A percentile compares a stretch with the other conserved stretches of the same genome.
These are phyloP conservation scores for Malachius bipustulatus DNA, from an alignment of 2,888 invertebrate species.

Conservation along the genomic window DNA sequence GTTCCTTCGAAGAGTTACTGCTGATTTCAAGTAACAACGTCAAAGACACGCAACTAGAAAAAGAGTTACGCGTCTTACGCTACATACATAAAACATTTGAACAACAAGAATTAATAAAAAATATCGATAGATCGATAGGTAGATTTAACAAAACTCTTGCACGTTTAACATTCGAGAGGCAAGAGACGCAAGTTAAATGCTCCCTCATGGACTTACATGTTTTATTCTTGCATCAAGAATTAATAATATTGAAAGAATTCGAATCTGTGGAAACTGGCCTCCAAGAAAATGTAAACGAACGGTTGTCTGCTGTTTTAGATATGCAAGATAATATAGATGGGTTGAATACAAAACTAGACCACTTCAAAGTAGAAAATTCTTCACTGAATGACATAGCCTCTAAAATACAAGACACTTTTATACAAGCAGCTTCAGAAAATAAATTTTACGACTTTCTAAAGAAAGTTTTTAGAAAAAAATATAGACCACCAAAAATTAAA, in stretches of 20 bases:
- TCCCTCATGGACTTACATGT: conserved; percentile 51
- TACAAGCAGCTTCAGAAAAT: conserved; percentile 48
- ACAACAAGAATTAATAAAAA: conserved; percentile 51
- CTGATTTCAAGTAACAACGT: conserved; percentile 30
- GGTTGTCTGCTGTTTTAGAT: conserved; percentile 36
- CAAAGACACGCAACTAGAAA: conserved; percentile 41
- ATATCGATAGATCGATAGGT: conserved; percentile 46
- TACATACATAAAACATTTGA: conserved; percentile 51
- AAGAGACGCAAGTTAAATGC: conserved; percentile 45
- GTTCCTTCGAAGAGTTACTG: conserved; percentile 19
- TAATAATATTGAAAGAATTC: conserved; percentile 60
- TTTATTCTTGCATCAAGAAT: conserved; percentile 58
- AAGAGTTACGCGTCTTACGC: conserved; percentile 43
- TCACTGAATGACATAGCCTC: conserved; percentile 39
- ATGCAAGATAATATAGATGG: conserved; percentile 41
- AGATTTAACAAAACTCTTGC: conserved; percentile 54
- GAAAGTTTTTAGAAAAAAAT: conserved; percentile 74
- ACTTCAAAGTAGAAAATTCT: conserved; percentile 36
- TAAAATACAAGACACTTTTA: conserved; percentile 44
- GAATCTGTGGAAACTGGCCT: conserved; percentile 57
- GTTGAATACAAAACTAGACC: conserved; percentile 42
- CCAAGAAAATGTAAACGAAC: conserved; percentile 34
- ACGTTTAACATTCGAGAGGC: conserved; percentile 44
- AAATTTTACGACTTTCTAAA: conserved; percentile 68
- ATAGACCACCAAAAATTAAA: conserved; percentile 52